phyloP scores from a whole-genome alignment of 53 echinoderm and acorn worm genomes.

The Glandiceps talaboti region DNA sequence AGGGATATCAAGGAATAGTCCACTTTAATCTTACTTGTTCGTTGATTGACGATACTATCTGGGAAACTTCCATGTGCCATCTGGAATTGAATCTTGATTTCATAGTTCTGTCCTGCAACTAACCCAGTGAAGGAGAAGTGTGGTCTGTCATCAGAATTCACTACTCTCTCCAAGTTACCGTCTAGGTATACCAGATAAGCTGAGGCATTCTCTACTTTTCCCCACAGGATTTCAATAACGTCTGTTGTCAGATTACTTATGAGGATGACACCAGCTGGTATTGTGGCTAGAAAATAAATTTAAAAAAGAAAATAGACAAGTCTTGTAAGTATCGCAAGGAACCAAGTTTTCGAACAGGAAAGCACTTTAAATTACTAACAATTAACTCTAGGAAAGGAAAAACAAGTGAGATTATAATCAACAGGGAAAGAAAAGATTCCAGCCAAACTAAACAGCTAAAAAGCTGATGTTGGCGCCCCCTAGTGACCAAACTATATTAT shows the following conservation, averaged over 20 bases:
- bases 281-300: constrained; percentile 2
- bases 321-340: no score
- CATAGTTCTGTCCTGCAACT: constrained; percentile 30
- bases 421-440: no score
- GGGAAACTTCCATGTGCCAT: background rate
- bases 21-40: constrained; percentile 44
- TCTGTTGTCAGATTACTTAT: constrained; percentile 14
- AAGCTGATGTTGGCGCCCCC: no score
- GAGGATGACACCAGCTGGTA: constrained; percentile 10
- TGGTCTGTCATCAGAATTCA: background rate
- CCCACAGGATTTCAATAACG: constrained; percentile 41
- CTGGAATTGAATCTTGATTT: constrained; percentile 19
- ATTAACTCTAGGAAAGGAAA: no score
- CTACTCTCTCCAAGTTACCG: background rate
- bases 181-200: background rate
- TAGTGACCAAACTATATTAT: no score
- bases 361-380: no score
- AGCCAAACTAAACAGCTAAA: no score
- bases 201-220: constrained; percentile 9
- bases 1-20: no score
- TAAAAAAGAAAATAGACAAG: no score
- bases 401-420: no score
- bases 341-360: no score
- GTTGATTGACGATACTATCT: constrained; percentile 2
- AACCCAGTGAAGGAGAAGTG: constrained; percentile 1